These are phyloP conservation scores for Ibidorhyncha struthersii DNA, from an alignment of 2,113 vertebrate genomes.

Conservation along the genomic window DNA sequence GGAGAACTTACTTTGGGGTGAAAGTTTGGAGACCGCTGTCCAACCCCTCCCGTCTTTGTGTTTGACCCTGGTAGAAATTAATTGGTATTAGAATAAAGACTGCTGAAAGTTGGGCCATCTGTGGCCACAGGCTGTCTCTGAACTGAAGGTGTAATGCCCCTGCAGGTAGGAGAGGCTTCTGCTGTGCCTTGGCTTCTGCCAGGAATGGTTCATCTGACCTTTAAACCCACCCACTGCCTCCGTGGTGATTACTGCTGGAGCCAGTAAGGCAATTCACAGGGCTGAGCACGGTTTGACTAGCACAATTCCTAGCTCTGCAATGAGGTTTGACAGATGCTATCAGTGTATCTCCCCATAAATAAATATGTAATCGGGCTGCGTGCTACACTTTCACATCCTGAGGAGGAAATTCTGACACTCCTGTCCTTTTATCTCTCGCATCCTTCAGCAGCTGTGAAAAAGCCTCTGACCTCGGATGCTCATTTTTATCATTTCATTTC, in stretches of 20 bases:
- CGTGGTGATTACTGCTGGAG: not conserved
- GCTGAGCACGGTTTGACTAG: not conserved
- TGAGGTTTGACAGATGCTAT: slow-evolving; percentile 15
- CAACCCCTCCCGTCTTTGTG: not conserved
- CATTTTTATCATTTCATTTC: not conserved
- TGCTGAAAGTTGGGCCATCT: not conserved
- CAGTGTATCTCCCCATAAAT: slow-evolving; percentile 48
- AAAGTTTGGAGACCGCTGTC: not conserved
- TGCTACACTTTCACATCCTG: slow-evolving; percentile 13
- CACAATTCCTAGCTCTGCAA: not conserved
- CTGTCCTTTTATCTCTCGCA: slow-evolving; percentile 34
- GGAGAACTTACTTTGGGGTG: not conserved
- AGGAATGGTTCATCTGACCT: not conserved
- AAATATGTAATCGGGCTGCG: not conserved
- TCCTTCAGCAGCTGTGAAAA: slow-evolving; percentile 35
- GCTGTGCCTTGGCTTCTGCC: not conserved
- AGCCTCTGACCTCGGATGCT: slow-evolving; percentile 35
- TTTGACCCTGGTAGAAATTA: not conserved
- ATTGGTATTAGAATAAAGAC: not conserved
- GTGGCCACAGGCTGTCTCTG: not conserved
- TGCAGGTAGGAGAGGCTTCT: not conserved
- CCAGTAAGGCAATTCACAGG: not conserved
- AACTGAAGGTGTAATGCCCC: not conserved
- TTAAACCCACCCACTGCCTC: not conserved
- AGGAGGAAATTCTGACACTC: slow-evolving; percentile 45